Evolutionary conservation across 2,113 vertebrate species (phyloP).

Genomic region (Oxygymnocypris stewartii): DNA sequence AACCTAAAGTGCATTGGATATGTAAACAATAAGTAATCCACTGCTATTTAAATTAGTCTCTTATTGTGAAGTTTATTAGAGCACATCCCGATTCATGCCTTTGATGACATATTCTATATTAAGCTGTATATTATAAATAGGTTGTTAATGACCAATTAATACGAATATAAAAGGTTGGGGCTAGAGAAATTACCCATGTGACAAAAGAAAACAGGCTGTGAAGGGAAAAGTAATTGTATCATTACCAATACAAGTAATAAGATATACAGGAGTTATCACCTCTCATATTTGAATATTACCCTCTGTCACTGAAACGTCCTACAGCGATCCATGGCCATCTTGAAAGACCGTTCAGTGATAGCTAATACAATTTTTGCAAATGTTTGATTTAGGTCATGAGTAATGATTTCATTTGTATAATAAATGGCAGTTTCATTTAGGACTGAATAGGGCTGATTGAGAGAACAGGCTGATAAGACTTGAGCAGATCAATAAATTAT

Average conservation of each 20-base stretch:
- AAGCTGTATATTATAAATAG: slow-evolving; percentile 13
- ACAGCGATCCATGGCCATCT: not conserved
- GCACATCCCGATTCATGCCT: not conserved
- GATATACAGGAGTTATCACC: slow-evolving; percentile 19
- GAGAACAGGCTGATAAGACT: not conserved
- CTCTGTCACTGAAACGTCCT: not conserved
- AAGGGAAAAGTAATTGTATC: slow-evolving; percentile 36
- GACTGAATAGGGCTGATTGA: not conserved
- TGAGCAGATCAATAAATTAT: not conserved
- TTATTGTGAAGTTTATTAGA: not conserved
- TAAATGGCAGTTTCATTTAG: slow-evolving; percentile 18
- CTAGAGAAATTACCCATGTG: not conserved
- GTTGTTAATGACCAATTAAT: not conserved
- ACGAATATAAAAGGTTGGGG: not conserved
- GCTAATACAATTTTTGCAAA: slow-evolving; percentile 7
- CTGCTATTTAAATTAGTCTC: not conserved
- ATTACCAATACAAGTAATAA: slow-evolving; percentile 37
- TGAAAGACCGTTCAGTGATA: slow-evolving; percentile 3
- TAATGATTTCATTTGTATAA: slow-evolving; percentile 25
- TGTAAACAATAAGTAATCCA: not conserved
- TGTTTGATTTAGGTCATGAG: slow-evolving; percentile 6
- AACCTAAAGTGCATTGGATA: not conserved
- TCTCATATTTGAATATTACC: not conserved
- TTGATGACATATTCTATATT: not conserved
- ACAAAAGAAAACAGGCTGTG: slow-evolving; percentile 12